Conservation (phyloP, 2,113 vertebrate genomes). For the Phaethornis superciliosus region DNA sequence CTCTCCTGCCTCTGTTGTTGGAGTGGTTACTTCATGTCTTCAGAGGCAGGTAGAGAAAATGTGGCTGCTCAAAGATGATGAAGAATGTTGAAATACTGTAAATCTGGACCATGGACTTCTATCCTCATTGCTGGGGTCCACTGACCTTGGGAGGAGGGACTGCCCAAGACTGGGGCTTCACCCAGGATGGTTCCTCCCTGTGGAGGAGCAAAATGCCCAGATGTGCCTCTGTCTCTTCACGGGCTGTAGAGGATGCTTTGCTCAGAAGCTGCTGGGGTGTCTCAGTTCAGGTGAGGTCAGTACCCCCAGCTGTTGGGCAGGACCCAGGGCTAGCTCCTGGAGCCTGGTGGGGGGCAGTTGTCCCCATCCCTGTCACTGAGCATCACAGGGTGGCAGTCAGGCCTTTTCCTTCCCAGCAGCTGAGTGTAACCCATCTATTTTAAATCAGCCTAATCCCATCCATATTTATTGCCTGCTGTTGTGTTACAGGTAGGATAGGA, state of each 20-base stretch:
- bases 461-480: not conserved
- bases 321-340: not conserved
- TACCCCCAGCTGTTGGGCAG: accelerated
- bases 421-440: not conserved
- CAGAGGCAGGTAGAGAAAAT: not conserved
- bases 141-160: accelerated
- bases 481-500: not conserved
- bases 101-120: not conserved
- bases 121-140: not conserved
- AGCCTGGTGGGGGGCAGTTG: not conserved
- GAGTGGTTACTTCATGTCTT: not conserved
- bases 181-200: not conserved
- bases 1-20: not conserved
- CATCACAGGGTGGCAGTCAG: not conserved
- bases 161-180: not conserved
- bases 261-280: not conserved
- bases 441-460: not conserved
- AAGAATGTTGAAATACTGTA: not conserved
- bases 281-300: not conserved
- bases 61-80: not conserved
- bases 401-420: not conserved
- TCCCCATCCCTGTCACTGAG: not conserved
- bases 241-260: not conserved
- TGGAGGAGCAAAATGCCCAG: not conserved
- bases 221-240: not conserved